Conservation (phyloP, 2,113 vertebrate species). For the Trochalopteron elliotii region DNA sequence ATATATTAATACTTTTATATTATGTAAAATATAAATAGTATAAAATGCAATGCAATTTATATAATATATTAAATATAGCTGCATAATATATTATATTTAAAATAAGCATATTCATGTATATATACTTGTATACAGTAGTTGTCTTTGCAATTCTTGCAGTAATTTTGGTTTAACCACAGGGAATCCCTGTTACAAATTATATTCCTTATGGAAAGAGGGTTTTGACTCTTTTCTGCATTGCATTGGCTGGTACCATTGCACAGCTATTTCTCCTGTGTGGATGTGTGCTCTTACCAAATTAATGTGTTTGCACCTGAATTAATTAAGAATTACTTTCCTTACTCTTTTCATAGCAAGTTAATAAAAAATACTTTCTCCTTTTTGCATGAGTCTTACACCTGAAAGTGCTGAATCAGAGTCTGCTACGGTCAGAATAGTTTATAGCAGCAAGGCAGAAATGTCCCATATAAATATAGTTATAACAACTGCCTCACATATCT, state of each 20-base stretch:
- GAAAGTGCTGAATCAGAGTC: conserved; percentile 46
- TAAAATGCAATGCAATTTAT: background rate
- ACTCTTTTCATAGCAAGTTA: background rate
- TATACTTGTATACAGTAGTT: background rate
- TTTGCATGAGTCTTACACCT: conserved; percentile 23
- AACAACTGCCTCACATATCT: conserved; percentile 51
- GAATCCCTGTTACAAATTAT: background rate
- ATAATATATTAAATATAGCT: background rate
- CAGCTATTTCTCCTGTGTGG: background rate
- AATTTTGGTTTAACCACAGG: background rate
- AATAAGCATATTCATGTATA: background rate
- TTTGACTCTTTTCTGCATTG: background rate
- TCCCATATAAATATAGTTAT: conserved; percentile 50
- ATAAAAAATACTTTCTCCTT: background rate
- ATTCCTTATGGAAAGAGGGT: background rate
- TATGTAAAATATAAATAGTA: background rate
- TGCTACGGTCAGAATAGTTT: conserved; percentile 12
- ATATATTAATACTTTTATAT: background rate
- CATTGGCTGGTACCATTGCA: background rate
- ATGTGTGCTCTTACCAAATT: background rate
- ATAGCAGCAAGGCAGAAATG: conserved; percentile 29
- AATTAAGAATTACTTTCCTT: background rate
- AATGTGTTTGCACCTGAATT: background rate
- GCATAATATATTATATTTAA: background rate
- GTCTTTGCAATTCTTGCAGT: background rate